A percentile compares a stretch with the other conserved stretches of the same genome.
Conservation (phyloP, 2,113 vertebrate genomes). For the Pluvianellus socialis region DNA sequence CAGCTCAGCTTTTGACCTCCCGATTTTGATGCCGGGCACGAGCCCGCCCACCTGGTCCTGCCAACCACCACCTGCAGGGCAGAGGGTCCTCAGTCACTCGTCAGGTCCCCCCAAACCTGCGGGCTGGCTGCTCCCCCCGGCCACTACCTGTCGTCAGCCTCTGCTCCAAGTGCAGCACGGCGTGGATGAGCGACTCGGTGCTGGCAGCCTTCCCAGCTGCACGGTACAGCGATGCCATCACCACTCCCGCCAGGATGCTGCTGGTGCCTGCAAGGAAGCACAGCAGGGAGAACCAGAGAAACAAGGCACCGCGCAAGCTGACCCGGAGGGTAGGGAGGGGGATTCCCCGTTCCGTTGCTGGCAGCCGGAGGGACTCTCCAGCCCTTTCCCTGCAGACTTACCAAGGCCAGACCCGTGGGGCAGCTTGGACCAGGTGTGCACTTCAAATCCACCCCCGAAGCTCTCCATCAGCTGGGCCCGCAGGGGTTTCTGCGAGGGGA, state of each 20-base stretch:
- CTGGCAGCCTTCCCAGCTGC: conserved; percentile 78
- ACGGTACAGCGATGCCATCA: conserved; percentile 83
- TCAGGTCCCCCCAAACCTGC: rapidly evolving
- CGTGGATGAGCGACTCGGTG: conserved; percentile 86
- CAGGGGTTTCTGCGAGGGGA: conserved; percentile 76
- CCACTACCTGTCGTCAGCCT: conserved; percentile 88
- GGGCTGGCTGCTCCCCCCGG: neutral
- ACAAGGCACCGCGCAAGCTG: rapidly evolving
- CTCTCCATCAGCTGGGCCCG: conserved; percentile 78
- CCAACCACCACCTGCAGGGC: conserved; percentile 89
- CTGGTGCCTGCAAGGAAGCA: conserved; percentile 84
- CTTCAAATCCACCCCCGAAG: conserved; percentile 88
- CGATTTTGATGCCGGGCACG: conserved; percentile 88
- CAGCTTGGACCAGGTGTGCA: conserved; percentile 90
- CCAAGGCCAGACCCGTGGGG: conserved; percentile 94
- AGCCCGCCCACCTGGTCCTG: conserved; percentile 96
- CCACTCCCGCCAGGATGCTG: conserved; percentile 92
- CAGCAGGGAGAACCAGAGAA: too few relatives aligned
- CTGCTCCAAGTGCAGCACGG: conserved; percentile 92
- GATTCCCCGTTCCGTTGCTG: neutral
- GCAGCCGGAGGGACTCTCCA: neutral
- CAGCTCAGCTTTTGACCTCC: conserved; percentile 81
- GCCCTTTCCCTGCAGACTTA: conserved; percentile 48
- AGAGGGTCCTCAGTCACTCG: neutral
- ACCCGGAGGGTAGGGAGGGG: rapidly evolving